These are phyloP conservation scores for Lottia scabra DNA, from an alignment of 2,888 invertebrate species.

Conservation along the genomic window DNA sequence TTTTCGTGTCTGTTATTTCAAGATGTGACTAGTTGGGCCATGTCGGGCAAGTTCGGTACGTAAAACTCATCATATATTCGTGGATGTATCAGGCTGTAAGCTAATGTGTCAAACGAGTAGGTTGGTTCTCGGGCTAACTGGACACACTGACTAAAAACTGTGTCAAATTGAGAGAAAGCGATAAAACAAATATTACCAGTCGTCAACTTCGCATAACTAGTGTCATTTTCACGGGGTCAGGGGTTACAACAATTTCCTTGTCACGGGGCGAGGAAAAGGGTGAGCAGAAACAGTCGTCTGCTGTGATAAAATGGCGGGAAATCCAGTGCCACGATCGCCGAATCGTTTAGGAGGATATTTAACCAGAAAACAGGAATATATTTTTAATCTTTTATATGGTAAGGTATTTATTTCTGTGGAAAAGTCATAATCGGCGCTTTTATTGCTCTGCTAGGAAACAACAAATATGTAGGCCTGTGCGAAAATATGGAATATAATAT, in stretches of 20 bases:
- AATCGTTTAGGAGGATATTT: neutral
- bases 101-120: no score
- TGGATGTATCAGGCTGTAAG: no score
- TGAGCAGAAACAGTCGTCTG: no score
- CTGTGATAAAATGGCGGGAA: neutral
- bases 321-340: neutral
- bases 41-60: no score
- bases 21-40: no score
- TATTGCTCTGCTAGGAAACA: neutral
- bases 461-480: no score
- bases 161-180: neutral
- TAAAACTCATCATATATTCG: no score
- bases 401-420: neutral
- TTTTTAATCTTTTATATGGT: neutral
- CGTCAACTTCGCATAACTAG: neutral
- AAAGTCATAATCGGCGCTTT: neutral
- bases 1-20: no score
- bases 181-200: neutral
- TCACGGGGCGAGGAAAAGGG: neutral
- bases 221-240: neutral
- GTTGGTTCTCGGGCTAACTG: neutral
- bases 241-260: neutral
- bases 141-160: neutral
- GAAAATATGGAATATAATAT: no score
- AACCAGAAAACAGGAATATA: neutral